These are phyloP conservation scores for Schizopygopsis pylzovi DNA, from an alignment of 2,797 vertebrate species.

Conservation along the genomic window DNA sequence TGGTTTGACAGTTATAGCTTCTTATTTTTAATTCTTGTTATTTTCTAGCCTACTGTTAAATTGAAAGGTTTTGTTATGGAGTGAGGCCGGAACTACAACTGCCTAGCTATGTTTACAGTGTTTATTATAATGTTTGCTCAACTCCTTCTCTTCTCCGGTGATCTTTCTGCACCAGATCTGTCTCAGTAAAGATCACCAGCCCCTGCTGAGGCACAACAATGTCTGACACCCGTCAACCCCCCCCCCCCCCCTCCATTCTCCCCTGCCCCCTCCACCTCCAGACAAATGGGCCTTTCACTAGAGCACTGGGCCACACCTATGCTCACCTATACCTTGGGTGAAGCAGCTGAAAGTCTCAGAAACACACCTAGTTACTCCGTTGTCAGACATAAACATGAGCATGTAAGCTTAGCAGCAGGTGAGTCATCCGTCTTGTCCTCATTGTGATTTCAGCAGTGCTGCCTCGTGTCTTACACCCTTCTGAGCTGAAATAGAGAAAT, in stretches of 20 bases:
- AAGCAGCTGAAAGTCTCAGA: slow-evolving; percentile 40
- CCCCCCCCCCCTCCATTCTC: neutral
- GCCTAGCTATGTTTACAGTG: no score
- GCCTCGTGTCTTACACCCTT: neutral
- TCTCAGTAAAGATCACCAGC: slow-evolving; percentile 18
- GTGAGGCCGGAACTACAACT: no score
- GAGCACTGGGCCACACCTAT: slow-evolving; percentile 54
- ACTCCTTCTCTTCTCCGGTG: slow-evolving; percentile 15
- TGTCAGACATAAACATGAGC: slow-evolving; percentile 49
- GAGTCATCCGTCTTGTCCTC: slow-evolving; percentile 56
- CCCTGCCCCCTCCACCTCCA: slow-evolving; percentile 19
- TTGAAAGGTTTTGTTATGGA: no score
- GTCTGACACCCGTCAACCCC: slow-evolving; percentile 16
- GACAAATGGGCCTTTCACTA: slow-evolving; percentile 41
- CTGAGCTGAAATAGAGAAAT: neutral
- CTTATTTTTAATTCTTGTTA: no score
- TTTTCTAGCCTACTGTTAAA: no score
- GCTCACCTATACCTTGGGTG: slow-evolving; percentile 47
- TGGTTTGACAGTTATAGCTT: no score
- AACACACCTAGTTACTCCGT: slow-evolving; percentile 57
- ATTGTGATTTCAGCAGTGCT: slow-evolving; percentile 51
- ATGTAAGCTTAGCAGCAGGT: slow-evolving; percentile 47
- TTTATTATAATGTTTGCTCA: no score
- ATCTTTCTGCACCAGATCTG: slow-evolving; percentile 50
- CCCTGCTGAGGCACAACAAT: slow-evolving; percentile 40